These are phyloP conservation scores for Erpornis zantholeuca DNA, from an alignment of 2,113 vertebrate genomes.

Conservation along the genomic window DNA sequence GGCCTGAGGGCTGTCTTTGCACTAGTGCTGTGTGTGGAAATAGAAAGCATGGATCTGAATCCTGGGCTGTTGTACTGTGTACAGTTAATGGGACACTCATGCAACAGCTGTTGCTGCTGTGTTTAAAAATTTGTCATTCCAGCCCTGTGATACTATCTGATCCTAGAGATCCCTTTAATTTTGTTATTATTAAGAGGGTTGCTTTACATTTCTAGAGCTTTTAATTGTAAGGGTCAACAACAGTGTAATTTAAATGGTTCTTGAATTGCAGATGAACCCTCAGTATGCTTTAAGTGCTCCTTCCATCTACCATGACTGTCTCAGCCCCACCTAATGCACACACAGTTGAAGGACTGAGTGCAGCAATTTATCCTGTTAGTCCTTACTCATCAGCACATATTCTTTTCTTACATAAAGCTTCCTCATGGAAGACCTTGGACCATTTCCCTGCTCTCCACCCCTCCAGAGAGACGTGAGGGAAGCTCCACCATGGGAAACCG, in stretches of 20 bases:
- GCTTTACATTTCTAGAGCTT: constrained; percentile 19
- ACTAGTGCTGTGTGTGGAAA: not conserved
- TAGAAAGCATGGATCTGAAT: not conserved
- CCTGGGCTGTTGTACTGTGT: not conserved
- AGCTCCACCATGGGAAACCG: constrained; percentile 28
- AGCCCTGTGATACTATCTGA: not conserved
- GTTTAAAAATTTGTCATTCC: constrained; percentile 10
- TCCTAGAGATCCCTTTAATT: constrained; percentile 5
- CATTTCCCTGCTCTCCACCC: not conserved
- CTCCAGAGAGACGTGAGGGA: constrained; percentile 1
- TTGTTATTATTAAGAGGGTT: constrained; percentile 11
- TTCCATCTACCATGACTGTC: not conserved
- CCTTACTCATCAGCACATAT: not conserved
- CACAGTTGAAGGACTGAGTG: not conserved
- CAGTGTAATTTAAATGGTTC: not conserved
- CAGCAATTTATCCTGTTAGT: not conserved
- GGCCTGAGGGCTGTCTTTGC: not conserved
- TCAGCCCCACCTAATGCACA: not conserved
- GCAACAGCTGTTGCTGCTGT: not conserved
- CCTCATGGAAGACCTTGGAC: not conserved
- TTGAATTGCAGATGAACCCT: not conserved
- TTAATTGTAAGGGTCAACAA: constrained; percentile 17
- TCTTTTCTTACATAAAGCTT: constrained; percentile 6
- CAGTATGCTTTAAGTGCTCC: not conserved
- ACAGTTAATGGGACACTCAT: not conserved